Evolutionary conservation across 2,797 vertebrate species (phyloP).

Genomic region (Notolepis coatsorum): DNA sequence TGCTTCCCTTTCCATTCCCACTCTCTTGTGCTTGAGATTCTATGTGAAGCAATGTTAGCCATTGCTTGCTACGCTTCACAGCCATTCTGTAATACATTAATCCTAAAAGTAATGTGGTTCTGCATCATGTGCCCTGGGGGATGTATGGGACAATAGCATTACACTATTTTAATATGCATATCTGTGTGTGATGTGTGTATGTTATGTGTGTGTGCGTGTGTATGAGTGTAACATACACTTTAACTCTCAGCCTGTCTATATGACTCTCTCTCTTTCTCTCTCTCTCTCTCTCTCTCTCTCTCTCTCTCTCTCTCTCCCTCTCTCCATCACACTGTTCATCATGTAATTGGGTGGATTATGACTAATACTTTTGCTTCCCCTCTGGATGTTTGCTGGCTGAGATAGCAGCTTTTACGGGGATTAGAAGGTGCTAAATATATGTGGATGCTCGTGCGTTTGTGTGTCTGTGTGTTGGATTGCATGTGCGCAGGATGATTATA

Average conservation of each 20-base stretch:
- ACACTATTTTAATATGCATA: conserved; percentile 13
- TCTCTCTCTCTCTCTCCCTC: background rate
- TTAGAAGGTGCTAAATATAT: conserved; percentile 47
- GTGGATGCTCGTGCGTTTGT: conserved; percentile 9
- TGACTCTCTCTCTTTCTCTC: background rate
- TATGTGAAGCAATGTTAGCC: background rate
- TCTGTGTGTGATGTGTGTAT: conserved; percentile 17
- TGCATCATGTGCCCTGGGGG: background rate
- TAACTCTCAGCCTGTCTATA: background rate
- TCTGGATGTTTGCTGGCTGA: conserved; percentile 49
- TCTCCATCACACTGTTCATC: conserved; percentile 29
- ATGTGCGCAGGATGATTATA: conserved; percentile 26
- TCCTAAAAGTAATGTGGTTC: background rate
- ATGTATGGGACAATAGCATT: background rate
- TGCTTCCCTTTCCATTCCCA: conserved; percentile 1
- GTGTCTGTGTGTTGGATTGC: background rate
- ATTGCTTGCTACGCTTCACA: background rate
- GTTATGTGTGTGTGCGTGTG: background rate
- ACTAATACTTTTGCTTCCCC: conserved; percentile 54
- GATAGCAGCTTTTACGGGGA: conserved; percentile 49
- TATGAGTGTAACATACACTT: background rate
- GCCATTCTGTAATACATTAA: background rate
- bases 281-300: conserved; percentile 4
- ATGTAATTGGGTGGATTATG: conserved; percentile 58
- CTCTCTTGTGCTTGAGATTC: conserved; percentile 2